These are phyloP conservation scores for Apocheima hispidaria DNA, from an alignment of 2,888 invertebrate species.

Conservation along the genomic window DNA sequence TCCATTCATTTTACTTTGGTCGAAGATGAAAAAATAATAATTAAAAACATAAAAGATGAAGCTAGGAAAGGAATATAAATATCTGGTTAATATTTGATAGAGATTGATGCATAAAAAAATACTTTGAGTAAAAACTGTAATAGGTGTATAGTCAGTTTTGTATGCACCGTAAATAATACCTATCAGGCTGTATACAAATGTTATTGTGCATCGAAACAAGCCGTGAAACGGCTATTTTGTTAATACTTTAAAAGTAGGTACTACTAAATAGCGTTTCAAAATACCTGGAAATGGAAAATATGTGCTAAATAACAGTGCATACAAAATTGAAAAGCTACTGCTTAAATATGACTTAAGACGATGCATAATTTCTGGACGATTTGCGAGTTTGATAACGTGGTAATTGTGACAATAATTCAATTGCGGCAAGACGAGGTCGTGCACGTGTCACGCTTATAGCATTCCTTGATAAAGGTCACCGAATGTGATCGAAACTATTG, in stretches of 20 bases:
- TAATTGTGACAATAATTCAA: conserved; percentile 62
- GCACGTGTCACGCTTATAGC: too few relatives aligned
- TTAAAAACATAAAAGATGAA: too few relatives aligned
- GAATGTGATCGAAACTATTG: too few relatives aligned
- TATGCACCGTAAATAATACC: background rate
- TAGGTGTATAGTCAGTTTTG: too few relatives aligned
- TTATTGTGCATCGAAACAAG: background rate
- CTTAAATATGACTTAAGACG: background rate
- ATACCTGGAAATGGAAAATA: background rate
- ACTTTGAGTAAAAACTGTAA: too few relatives aligned
- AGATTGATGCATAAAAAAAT: too few relatives aligned
- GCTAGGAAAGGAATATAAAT: too few relatives aligned
- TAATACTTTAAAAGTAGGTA: background rate
- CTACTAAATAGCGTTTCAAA: background rate
- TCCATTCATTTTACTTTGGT: too few relatives aligned
- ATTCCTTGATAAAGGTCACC: too few relatives aligned
- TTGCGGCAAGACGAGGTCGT: too few relatives aligned
- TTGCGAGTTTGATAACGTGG: conserved; percentile 21
- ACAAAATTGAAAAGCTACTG: conserved; percentile 4
- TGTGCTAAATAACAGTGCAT: background rate
- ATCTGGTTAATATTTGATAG: too few relatives aligned
- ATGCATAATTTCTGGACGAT: background rate
- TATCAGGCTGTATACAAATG: background rate
- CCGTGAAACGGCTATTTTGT: background rate
- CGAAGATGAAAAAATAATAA: too few relatives aligned